A percentile compares a stretch with the other conserved stretches of the same genome.
Evolutionary conservation across 37 sponge, comb jelly and placozoan genomes (phyloP).

Genomic region (Beroe forskalii): DNA sequence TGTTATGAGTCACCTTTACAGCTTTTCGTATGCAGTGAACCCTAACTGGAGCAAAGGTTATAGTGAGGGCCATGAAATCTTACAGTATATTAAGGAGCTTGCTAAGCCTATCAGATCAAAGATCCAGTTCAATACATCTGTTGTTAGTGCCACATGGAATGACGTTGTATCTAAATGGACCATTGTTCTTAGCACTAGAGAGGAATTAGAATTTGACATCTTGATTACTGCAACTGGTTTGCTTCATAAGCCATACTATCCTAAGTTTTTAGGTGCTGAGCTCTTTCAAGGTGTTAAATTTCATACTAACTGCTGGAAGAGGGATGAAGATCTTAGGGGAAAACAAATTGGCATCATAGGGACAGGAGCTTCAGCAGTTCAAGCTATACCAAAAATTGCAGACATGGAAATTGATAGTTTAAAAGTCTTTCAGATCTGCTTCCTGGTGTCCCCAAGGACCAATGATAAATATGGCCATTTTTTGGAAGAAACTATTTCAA

Average conservation of each 20-base stretch:
- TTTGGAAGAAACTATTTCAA: background rate
- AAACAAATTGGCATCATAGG: constrained; percentile 38
- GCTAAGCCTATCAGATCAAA: constrained; percentile 28
- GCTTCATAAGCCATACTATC: background rate
- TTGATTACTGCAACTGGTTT: constrained; percentile 31
- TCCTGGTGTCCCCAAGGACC: background rate
- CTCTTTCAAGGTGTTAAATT: constrained; percentile 21
- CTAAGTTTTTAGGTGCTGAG: constrained; percentile 12
- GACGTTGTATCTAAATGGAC: background rate
- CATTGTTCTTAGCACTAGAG: background rate
- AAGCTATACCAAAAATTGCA: constrained; percentile 31
- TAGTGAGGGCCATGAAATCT: constrained; percentile 38
- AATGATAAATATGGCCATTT: background rate
- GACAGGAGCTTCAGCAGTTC: constrained; percentile 40
- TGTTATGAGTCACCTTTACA: constrained; percentile 50
- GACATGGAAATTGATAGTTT: background rate
- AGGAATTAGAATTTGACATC: background rate
- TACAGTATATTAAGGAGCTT: constrained; percentile 7
- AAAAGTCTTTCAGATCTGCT: constrained; percentile 35
- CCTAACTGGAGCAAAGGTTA: constrained; percentile 12
- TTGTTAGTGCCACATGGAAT: constrained; percentile 1
- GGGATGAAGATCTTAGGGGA: background rate
- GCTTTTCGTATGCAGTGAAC: background rate
- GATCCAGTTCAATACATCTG: constrained; percentile 40
- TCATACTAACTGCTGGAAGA: constrained; percentile 42